Evolutionary conservation across 2,797 vertebrate genomes (phyloP).

Genomic region (Anguilla anguilla): DNA sequence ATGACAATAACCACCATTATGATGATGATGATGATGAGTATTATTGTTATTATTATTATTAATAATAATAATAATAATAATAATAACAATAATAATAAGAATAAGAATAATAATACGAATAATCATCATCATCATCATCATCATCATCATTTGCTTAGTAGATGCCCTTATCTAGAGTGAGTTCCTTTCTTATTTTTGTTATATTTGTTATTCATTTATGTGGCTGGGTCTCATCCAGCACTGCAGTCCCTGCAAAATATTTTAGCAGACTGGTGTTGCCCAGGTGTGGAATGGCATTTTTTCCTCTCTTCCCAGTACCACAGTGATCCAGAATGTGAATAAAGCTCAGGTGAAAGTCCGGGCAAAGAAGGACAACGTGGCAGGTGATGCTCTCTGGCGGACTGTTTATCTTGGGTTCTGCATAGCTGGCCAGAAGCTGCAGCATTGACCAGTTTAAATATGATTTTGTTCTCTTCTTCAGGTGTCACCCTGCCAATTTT

Average conservation of each 20-base stretch:
- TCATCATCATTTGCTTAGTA: not conserved
- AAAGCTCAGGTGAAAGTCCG: slow-evolving; percentile 98
- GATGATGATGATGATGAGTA: not conserved
- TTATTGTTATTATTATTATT: not conserved
- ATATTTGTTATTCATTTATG: not conserved
- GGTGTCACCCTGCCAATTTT: slow-evolving; percentile 98
- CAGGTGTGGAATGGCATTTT: not conserved
- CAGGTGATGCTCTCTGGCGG: slow-evolving; percentile 75
- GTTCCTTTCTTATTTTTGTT: not conserved
- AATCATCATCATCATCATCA: too few species aligned
- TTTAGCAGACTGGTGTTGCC: not conserved
- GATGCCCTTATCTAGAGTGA: not conserved
- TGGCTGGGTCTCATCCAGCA: not conserved
- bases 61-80: too few species aligned
- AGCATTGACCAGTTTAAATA: not conserved
- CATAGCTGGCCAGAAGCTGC: not conserved
- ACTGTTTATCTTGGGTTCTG: too few species aligned
- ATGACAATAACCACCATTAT: not conserved
- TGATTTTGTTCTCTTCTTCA: slow-evolving; percentile 50
- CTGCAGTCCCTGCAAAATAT: not conserved
- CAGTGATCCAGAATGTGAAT: slow-evolving; percentile 98
- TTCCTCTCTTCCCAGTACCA: slow-evolving; percentile 77
- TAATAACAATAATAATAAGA: not conserved
- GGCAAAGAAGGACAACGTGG: slow-evolving; percentile 97
- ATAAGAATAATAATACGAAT: not conserved